A percentile compares a stretch with the other conserved stretches of the same genome.
These are phyloP conservation scores for Gallinago solitaria DNA, from an alignment of 2,797 vertebrate genomes.

Conservation along the genomic window DNA sequence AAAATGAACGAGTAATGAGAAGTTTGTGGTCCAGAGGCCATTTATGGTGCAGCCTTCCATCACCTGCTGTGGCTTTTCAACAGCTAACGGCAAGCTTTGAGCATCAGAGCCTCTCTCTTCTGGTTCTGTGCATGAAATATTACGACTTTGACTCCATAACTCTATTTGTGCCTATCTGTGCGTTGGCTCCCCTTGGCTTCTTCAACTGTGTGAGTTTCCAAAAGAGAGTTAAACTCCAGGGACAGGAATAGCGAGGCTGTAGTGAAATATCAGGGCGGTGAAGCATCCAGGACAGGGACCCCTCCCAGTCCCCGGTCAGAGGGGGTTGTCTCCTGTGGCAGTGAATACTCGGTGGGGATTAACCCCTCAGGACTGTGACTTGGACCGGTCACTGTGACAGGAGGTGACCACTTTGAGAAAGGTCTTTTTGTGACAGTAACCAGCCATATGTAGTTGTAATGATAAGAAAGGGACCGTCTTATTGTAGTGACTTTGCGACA, in stretches of 20 bases:
- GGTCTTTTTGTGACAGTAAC: slow-evolving; percentile 19
- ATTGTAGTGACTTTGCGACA: slow-evolving; percentile 69
- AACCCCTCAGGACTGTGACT: background rate
- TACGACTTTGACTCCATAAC: slow-evolving; percentile 7
- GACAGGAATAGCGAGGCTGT: background rate
- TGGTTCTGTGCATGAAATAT: slow-evolving; percentile 60
- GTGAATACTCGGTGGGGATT: background rate
- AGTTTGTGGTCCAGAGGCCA: background rate
- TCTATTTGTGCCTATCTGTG: slow-evolving; percentile 50
- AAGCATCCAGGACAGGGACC: background rate
- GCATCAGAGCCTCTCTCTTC: slow-evolving; percentile 54
- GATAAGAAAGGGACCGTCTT: slow-evolving; percentile 69
- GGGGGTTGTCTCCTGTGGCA: background rate
- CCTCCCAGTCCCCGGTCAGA: background rate
- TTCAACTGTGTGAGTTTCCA: slow-evolving; percentile 3
- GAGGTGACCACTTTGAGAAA: background rate
- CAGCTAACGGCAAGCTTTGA: slow-evolving; percentile 43
- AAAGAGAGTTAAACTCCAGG: background rate
- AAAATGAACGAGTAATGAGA: background rate
- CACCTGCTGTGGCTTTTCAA: slow-evolving; percentile 47
- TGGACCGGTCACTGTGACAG: background rate
- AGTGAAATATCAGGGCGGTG: background rate
- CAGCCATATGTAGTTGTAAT: slow-evolving; percentile 45
- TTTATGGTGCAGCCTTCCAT: background rate
- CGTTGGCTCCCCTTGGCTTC: slow-evolving; percentile 58